Evolutionary conservation across 2,797 vertebrate genomes (phyloP).

Genomic region (Sebastes hubbsi): DNA sequence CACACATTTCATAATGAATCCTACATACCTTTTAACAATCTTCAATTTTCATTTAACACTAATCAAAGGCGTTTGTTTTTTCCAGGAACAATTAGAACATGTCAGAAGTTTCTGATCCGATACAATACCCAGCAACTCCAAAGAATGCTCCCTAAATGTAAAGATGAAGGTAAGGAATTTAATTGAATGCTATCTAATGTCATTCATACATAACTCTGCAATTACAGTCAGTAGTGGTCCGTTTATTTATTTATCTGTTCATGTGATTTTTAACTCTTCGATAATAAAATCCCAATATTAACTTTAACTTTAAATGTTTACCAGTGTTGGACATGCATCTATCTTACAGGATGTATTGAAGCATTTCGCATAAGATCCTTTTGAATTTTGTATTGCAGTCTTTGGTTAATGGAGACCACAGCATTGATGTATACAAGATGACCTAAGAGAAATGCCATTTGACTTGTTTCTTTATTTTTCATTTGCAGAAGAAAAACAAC

Average conservation of each 20-base stretch:
- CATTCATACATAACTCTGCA: neutral
- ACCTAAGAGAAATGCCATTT: neutral
- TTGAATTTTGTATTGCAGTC: neutral
- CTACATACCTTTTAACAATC: neutral
- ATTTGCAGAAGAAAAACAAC: slow-evolving; percentile 83
- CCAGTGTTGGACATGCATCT: neutral
- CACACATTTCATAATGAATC: neutral
- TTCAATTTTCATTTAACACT: neutral
- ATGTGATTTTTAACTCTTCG: neutral
- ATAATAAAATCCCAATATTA: neutral
- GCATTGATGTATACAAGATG: neutral
- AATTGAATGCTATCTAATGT: neutral
- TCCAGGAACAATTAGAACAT: slow-evolving; percentile 93
- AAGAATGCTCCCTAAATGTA: slow-evolving; percentile 85
- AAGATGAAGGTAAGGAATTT: slow-evolving; percentile 83
- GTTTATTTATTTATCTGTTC: neutral
- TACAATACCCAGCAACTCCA: slow-evolving; percentile 91
- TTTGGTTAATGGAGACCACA: neutral
- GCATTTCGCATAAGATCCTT: neutral
- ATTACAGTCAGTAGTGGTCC: neutral
- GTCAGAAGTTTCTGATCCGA: slow-evolving; percentile 94
- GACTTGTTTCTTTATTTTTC: neutral
- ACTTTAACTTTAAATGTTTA: neutral
- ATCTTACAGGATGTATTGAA: neutral
- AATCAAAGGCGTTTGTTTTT: neutral